phyloP scores from a whole-genome alignment of 2,113 vertebrate genomes.

The Alethe castanea region DNA sequence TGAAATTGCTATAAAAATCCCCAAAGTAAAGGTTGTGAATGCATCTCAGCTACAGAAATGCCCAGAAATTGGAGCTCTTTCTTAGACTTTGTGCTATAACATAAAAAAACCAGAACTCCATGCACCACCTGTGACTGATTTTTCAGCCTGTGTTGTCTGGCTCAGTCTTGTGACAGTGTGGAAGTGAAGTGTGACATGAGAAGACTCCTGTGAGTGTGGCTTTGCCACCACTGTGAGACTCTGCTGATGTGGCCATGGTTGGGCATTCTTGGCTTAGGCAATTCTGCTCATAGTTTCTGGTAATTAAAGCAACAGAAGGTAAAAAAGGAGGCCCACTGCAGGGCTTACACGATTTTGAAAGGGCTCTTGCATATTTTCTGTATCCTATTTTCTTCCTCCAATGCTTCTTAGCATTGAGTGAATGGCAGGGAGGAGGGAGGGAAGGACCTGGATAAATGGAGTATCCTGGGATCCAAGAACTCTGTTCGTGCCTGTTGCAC shows the following conservation, averaged over 20 bases:
- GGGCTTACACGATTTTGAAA: background rate
- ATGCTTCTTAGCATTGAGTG: background rate
- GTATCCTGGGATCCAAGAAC: background rate
- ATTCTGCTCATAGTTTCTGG: background rate
- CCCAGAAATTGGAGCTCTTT: background rate
- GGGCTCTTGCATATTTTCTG: background rate
- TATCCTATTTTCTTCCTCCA: background rate
- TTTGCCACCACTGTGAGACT: background rate
- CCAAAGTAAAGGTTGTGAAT: background rate
- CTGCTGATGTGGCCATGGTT: background rate
- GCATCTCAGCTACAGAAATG: background rate
- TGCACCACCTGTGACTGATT: rapidly evolving
- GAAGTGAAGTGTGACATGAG: background rate
- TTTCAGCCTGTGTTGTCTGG: background rate
- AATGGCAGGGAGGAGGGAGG: background rate
- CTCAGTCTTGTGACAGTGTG: background rate
- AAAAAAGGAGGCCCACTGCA: constrained; percentile 17
- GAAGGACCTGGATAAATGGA: constrained; percentile 5
- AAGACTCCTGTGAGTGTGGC: rapidly evolving
- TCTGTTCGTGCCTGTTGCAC: background rate
- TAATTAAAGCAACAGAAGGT: background rate
- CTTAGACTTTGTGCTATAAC: background rate
- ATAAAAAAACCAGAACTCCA: background rate
- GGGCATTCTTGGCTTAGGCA: background rate
- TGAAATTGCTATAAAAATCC: background rate